phyloP scores from a whole-genome alignment of 2,888 invertebrate genomes.

The Xanthorhoe spadicearia region DNA sequence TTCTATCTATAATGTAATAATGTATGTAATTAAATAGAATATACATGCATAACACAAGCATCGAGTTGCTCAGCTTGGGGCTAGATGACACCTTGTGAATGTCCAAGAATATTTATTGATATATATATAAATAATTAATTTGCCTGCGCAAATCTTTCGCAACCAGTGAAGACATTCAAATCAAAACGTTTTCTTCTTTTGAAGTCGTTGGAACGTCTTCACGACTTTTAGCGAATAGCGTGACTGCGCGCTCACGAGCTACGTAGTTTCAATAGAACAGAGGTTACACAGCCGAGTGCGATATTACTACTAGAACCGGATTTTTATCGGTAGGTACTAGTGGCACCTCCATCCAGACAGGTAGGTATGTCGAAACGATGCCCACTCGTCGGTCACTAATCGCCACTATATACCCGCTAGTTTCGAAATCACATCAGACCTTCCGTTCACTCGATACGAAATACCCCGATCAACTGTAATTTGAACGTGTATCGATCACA shows the following conservation, averaged over 20 bases:
- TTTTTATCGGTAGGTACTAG: conserved; percentile 58
- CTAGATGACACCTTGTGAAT: too few species aligned
- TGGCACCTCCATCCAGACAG: conserved; percentile 62
- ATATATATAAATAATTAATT: conserved; percentile 23
- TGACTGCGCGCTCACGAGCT: conserved; percentile 40
- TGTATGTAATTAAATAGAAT: too few species aligned
- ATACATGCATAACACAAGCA: too few species aligned
- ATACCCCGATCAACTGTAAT: conserved; percentile 66
- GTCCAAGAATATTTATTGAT: too few species aligned
- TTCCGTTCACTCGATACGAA: conserved; percentile 78
- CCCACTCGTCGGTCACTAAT: conserved; percentile 76
- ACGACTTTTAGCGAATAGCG: conserved; percentile 42
- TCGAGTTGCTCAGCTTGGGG: too few species aligned
- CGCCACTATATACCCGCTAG: conserved; percentile 73
- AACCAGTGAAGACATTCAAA: conserved; percentile 27
- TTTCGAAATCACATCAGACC: conserved; percentile 75
- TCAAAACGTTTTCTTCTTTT: conserved; percentile 30
- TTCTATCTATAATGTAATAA: too few species aligned
- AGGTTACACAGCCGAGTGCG: conserved; percentile 54
- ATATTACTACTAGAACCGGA: conserved; percentile 60
- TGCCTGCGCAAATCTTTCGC: conserved; percentile 22
- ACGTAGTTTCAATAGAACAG: conserved; percentile 52
- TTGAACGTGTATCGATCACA: conserved; percentile 61
- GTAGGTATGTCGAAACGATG: conserved; percentile 79
- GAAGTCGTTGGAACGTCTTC: conserved; percentile 26